Evolutionary conservation across 1,140 invertebrate species (phyloP).

Genomic region (Diabrotica undecimpunctata): DNA sequence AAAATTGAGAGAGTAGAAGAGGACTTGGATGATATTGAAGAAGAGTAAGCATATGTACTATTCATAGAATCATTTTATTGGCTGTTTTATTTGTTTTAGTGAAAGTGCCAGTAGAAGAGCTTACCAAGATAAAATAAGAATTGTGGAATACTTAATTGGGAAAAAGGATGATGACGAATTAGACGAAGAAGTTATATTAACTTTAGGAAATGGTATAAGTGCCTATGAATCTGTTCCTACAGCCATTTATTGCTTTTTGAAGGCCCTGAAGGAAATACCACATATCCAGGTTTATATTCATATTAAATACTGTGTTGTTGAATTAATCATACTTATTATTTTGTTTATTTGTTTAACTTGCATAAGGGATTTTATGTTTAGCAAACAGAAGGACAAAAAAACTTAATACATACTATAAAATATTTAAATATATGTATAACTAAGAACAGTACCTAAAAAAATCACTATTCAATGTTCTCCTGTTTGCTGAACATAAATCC

Average conservation of each 20-base stretch:
- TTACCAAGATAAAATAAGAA: slow-evolving; percentile 52
- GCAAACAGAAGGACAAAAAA: no score
- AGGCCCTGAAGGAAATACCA: slow-evolving; percentile 55
- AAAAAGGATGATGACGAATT: slow-evolving; percentile 40
- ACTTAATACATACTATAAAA: background rate
- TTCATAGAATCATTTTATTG: no score
- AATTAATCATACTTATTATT: no score
- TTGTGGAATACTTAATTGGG: slow-evolving; percentile 51
- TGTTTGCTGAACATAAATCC: background rate
- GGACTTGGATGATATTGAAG: slow-evolving; percentile 15
- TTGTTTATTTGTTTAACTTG: no score
- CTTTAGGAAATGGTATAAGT: slow-evolving; percentile 60
- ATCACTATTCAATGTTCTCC: background rate
- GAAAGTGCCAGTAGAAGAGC: slow-evolving; percentile 27
- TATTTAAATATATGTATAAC: background rate
- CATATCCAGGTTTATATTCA: slow-evolving; percentile 50
- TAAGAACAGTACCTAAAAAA: background rate
- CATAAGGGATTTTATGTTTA: no score
- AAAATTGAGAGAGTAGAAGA: slow-evolving; percentile 53
- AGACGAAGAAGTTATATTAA: slow-evolving; percentile 53
- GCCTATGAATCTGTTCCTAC: slow-evolving; percentile 73
- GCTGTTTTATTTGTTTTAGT: no score
- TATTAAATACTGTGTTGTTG: no score
- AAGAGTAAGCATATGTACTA: background rate
- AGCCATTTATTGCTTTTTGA: slow-evolving; percentile 71